Conservation (phyloP, 2,113 vertebrate genomes). For the Lamprologus lemairii region DNA sequence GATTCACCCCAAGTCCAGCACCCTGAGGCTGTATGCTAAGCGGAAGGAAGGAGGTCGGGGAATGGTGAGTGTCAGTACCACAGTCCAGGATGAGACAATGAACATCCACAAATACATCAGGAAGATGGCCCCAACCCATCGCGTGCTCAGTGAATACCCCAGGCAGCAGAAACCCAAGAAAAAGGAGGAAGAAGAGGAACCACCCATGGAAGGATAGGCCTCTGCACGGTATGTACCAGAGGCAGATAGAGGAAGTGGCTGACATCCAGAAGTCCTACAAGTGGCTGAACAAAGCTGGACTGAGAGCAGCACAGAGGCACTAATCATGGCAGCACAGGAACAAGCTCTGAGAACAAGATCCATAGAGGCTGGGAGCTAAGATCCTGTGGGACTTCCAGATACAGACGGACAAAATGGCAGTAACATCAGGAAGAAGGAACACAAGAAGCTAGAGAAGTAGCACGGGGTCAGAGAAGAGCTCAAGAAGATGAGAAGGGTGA, state of each 20-base stretch:
- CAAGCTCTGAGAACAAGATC: background rate
- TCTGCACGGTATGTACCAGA: background rate
- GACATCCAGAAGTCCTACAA: background rate
- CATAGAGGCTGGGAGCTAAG: background rate
- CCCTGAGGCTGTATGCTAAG: background rate
- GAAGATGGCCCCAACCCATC: background rate
- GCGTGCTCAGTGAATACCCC: background rate
- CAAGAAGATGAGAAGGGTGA: background rate
- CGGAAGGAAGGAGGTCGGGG: background rate
- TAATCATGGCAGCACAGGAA: background rate
- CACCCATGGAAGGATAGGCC: background rate
- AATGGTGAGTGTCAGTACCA: rapidly evolving
- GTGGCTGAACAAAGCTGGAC: background rate
- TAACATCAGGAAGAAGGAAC: background rate
- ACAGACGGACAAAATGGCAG: background rate
- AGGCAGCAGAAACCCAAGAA: background rate
- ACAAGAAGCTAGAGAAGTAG: background rate
- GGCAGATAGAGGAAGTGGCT: background rate
- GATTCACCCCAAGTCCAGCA: background rate
- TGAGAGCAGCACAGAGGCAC: background rate
- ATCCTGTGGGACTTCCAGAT: background rate
- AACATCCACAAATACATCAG: background rate
- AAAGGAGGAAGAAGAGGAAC: background rate
- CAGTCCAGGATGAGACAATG: background rate
- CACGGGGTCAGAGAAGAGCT: background rate